Conservation (phyloP, 2,113 vertebrate species). For the Rattus rattus region DNA sequence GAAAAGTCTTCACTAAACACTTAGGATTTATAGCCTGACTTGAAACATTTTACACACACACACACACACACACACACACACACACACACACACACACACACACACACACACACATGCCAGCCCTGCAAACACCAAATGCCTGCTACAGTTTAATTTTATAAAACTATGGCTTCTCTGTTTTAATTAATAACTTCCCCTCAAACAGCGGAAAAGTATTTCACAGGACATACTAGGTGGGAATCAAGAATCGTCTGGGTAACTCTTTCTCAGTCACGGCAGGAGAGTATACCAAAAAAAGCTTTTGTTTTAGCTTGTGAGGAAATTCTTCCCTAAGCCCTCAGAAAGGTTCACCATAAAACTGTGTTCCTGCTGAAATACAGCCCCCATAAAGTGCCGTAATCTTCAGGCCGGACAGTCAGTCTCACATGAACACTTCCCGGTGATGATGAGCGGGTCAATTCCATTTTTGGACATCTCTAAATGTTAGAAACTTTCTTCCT, state of each 20-base stretch:
- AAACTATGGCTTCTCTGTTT: neutral
- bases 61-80: neutral
- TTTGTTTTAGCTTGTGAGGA: constrained; percentile 39
- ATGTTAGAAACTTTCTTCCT: constrained; percentile 63
- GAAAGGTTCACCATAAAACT: constrained; percentile 64
- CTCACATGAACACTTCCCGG: constrained; percentile 24
- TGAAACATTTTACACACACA: neutral
- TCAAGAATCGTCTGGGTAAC: neutral
- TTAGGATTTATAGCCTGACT: neutral
- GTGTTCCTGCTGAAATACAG: constrained; percentile 64
- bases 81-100: neutral
- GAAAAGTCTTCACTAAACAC: neutral
- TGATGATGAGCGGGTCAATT: constrained; percentile 14
- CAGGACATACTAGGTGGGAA: neutral
- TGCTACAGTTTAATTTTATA: neutral
- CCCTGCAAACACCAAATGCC: neutral
- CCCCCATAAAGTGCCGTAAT: constrained; percentile 53
- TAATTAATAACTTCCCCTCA: neutral
- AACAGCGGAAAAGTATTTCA: constrained; percentile 9
- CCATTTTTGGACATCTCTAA: constrained; percentile 60
- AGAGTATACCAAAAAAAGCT: constrained; percentile 7
- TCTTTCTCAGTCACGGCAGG: neutral
- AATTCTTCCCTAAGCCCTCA: constrained; percentile 57
- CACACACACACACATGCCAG: neutral
- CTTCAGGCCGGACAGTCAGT: constrained; percentile 14